These are phyloP conservation scores for Clarias batrachus DNA, from an alignment of 2,113 vertebrate species.

Conservation along the genomic window DNA sequence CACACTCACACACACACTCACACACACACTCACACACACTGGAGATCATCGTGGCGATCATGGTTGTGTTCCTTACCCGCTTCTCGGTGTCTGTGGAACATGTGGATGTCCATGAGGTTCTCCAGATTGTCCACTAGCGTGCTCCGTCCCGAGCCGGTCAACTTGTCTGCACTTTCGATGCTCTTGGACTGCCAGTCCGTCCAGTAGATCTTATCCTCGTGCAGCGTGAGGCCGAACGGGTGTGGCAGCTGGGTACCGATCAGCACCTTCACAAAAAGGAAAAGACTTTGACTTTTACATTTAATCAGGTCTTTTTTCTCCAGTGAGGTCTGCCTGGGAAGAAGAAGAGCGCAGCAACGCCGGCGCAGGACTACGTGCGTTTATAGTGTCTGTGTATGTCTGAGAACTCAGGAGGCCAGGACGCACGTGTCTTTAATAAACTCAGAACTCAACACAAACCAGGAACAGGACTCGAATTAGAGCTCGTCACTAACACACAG, in stretches of 20 bases:
- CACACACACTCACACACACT: too few relatives aligned
- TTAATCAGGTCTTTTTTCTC: too few relatives aligned
- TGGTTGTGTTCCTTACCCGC: constrained; percentile 69
- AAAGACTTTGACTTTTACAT: background rate
- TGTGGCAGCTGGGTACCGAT: constrained; percentile 92
- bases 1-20: too few relatives aligned
- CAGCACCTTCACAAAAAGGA: constrained; percentile 78
- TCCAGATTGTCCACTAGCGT: constrained; percentile 91
- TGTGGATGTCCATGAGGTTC: constrained; percentile 98
- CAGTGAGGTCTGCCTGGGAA: too few relatives aligned
- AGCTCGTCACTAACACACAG: too few relatives aligned
- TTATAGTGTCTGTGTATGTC: too few relatives aligned
- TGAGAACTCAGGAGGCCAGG: too few relatives aligned
- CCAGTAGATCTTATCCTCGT: constrained; percentile 93
- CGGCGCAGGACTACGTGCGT: too few relatives aligned
- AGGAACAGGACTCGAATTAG: too few relatives aligned
- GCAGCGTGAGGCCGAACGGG: constrained; percentile 92
- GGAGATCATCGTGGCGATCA: background rate
- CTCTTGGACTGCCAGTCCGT: constrained; percentile 99
- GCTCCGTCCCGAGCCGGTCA: constrained; percentile 81
- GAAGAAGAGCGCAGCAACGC: too few relatives aligned
- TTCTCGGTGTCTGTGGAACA: constrained; percentile 89
- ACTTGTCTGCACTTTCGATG: constrained; percentile 90
- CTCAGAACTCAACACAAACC: too few relatives aligned
- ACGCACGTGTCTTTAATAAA: too few relatives aligned